These are phyloP conservation scores for Colius striatus DNA, from an alignment of 2,113 vertebrate species.

Conservation along the genomic window DNA sequence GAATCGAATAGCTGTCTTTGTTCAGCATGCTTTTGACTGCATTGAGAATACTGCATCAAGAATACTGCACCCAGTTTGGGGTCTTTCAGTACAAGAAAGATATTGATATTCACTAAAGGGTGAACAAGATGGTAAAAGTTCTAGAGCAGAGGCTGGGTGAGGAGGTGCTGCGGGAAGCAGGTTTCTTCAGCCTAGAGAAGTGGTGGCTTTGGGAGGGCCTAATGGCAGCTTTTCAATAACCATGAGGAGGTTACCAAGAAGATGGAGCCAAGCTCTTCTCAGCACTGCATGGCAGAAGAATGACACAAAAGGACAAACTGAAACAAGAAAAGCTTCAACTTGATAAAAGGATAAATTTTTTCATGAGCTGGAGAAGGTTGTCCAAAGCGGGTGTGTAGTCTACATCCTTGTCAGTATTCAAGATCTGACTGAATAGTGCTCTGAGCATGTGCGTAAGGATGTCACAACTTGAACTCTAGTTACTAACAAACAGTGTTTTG, in stretches of 20 bases:
- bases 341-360: background rate
- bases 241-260: background rate
- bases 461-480: background rate
- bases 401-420: background rate
- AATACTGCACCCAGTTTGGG: background rate
- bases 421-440: background rate
- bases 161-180: background rate
- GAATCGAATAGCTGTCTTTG: background rate
- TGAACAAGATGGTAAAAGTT: background rate
- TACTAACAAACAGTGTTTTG: background rate
- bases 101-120: background rate
- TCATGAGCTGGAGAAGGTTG: background rate
- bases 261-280: background rate
- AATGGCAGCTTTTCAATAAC: background rate
- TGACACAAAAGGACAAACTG: background rate
- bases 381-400: background rate
- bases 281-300: background rate
- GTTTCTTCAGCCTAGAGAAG: background rate
- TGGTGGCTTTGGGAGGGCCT: background rate
- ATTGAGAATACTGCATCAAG: background rate
- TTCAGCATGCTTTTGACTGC: background rate
- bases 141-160: background rate
- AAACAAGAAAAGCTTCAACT: background rate
- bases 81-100: background rate
- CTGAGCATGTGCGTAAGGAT: background rate